Base-by-base conservation (phyloP, 2,888 invertebrate genomes). In the Drosophila testacea region DNA sequence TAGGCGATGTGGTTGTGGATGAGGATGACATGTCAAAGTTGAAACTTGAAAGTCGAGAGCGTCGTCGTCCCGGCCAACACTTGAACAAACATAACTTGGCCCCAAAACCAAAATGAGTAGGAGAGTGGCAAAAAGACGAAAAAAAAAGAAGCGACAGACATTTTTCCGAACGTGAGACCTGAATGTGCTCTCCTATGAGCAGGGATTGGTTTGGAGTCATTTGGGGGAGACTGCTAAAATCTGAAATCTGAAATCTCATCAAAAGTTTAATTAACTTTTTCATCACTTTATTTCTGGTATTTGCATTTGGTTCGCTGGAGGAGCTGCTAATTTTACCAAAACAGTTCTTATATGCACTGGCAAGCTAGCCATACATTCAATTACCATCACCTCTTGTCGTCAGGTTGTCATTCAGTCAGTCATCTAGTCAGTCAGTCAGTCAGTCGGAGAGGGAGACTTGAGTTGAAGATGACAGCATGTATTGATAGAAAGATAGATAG, bases 251-350 rank as follows among this genome's bases (percentile, higher is more conserved):
- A 81, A 89, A 89, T 88, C 88, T 88, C 86, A 87, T 89, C 89
- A 88, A 88, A 87, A 87, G 90, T 87, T 90, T 87, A 89, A 87
- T 89, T 88, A 87, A 87, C 82, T 87, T 87, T 87, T 88, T 86
- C 90, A 88, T 87, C 89, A 87, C 77, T 81, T 87, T 80, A 80
- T 73, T 83, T 88, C 70, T 81, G 84, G 70, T 80, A 69, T 81
- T 81, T 84, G 79, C 81, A 76, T 76, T 78, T 63, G 69, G 52
- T 65, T 61, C 51, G 59, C 44, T 62, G 51, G 47, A 59, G 57
- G 34, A 50, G 65, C 75, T 67, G 67, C 73, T 89, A 81, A 78
- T 76, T 52, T 32, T 47, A 22, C 22, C 57, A 57, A 55, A 55
- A 62, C 62, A 47, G n/a, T 56, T 56, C 32, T 34, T 39, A 56